Percentiles rank a stretch among this genome's conserved stretches.
These are phyloP conservation scores for Muschampia plurimacula DNA, from an alignment of 2,888 invertebrate genomes.

Conservation along the genomic window DNA sequence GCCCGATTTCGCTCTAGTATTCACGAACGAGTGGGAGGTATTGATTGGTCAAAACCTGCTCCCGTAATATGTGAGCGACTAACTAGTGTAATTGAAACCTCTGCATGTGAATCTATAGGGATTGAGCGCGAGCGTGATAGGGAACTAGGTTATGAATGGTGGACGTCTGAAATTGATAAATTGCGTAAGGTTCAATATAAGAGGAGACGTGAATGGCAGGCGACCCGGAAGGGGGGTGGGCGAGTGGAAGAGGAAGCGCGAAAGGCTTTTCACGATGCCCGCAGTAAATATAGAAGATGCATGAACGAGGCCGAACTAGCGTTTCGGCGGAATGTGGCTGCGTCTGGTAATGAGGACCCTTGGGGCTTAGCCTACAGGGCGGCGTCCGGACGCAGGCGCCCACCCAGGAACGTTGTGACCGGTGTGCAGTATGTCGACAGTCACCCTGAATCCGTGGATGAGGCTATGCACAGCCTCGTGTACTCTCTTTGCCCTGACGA, in stretches of 20 bases:
- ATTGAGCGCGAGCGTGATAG: not conserved
- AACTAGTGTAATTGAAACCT: not conserved
- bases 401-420: not conserved
- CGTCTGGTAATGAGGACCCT: not conserved
- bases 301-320: not conserved
- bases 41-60: not conserved
- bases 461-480: not conserved
- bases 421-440: not conserved
- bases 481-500: not conserved
- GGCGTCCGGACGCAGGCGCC: constrained; percentile 2
- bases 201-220: not conserved
- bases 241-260: not conserved
- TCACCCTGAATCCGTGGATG: not conserved
- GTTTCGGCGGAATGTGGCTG: not conserved
- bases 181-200: not conserved
- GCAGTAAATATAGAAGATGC: not conserved
- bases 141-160: not conserved
- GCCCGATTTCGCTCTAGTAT: not conserved
- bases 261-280: not conserved
- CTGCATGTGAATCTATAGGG: not conserved
- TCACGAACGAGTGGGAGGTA: not conserved
- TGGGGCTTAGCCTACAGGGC: not conserved
- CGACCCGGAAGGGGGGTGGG: not conserved
- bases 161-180: not conserved
- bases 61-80: not conserved